Evolutionary conservation across 2,113 vertebrate genomes (phyloP).

Genomic region (Pelodiscus sinensis): DNA sequence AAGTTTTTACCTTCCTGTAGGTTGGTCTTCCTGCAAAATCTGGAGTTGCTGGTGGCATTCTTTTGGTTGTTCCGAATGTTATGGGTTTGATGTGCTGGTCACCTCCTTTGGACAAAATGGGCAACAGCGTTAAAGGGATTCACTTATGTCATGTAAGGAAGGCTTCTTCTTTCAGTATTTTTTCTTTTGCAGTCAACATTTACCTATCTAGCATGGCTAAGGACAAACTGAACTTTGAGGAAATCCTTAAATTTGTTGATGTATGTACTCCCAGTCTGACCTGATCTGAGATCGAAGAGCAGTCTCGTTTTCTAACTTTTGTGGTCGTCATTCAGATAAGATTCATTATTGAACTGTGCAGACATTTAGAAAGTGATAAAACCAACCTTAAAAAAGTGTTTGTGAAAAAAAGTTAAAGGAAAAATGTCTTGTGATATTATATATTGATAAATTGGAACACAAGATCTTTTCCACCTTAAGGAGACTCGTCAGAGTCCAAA

Average conservation of each 20-base stretch:
- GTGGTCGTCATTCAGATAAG: not conserved
- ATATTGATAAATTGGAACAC: not conserved
- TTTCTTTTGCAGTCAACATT: not conserved
- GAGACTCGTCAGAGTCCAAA: not conserved
- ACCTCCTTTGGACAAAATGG: conserved; percentile 96
- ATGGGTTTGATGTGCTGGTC: conserved; percentile 99
- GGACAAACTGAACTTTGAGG: not conserved
- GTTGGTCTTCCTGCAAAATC: conserved; percentile 98
- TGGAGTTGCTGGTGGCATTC: conserved; percentile 94
- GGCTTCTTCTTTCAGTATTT: not conserved
- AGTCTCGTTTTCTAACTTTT: not conserved
- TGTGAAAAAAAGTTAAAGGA: not conserved
- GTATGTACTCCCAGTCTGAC: not conserved
- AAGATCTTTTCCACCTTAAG: not conserved
- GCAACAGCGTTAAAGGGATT: conserved; percentile 97
- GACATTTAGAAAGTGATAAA: not conserved
- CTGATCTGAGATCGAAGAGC: not conserved
- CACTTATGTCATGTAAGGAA: conserved; percentile 95
- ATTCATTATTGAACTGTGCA: not conserved
- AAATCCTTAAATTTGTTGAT: not conserved
- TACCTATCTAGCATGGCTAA: not conserved
- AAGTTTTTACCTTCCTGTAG: conserved; percentile 73
- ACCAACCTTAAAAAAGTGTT: not conserved
- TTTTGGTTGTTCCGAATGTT: conserved; percentile 97
- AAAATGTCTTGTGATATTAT: not conserved